Percentiles rank a stretch among this genome's conserved stretches.
phyloP scores from a whole-genome alignment of 2,113 vertebrate species.

The Salminus brasiliensis region DNA sequence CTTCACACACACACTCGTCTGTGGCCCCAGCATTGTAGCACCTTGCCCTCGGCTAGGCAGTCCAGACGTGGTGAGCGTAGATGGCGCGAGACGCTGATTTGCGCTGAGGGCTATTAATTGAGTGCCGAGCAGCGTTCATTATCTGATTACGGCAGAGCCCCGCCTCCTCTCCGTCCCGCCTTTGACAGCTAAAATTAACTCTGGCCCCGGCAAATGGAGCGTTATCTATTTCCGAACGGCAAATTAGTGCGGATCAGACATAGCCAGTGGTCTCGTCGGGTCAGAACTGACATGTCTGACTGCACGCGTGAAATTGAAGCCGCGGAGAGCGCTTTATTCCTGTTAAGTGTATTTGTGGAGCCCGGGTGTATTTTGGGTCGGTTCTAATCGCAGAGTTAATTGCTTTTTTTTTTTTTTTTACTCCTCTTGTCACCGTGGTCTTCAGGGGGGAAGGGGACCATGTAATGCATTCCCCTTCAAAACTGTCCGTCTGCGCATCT shows the following conservation, averaged over 20 bases:
- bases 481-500: not conserved
- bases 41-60: conserved; percentile 21
- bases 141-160: conserved; percentile 46
- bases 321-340: not conserved
- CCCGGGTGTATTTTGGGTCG: conserved; percentile 26
- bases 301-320: conserved; percentile 25
- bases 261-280: conserved; percentile 40
- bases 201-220: conserved; percentile 44
- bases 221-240: conserved; percentile 53
- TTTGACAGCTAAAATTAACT: conserved; percentile 54
- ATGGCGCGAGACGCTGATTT: conserved; percentile 40
- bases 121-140: conserved; percentile 42
- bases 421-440: not conserved
- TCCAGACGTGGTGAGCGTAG: conserved; percentile 29
- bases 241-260: conserved; percentile 48
- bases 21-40: conserved; percentile 18
- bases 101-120: conserved; percentile 51
- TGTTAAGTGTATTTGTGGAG: conserved; percentile 16
- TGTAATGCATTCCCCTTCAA: not conserved
- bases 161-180: conserved; percentile 33
- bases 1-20: not conserved
- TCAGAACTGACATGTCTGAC: conserved; percentile 32
- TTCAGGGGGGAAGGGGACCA: not conserved
- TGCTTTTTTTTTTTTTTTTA: too few relatives aligned
- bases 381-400: conserved; percentile 33